A percentile compares a stretch with the other conserved stretches of the same genome.
Evolutionary conservation across 2,888 invertebrate genomes (phyloP).

Genomic region (Busseola fusca): DNA sequence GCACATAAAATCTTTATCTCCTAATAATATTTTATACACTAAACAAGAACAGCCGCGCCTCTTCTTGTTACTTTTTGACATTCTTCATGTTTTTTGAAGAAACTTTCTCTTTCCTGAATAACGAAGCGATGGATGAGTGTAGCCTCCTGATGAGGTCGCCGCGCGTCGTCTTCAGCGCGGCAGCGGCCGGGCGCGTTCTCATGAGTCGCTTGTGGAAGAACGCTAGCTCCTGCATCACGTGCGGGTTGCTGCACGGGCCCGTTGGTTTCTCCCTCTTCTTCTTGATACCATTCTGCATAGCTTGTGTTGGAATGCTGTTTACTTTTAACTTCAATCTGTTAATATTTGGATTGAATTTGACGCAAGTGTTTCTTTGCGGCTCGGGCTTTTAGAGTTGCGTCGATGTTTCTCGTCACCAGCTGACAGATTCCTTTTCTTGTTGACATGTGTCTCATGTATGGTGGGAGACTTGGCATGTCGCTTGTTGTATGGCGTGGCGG

Average conservation of each 20-base stretch:
- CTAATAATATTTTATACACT: conserved; percentile 74
- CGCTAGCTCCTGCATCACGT: too few relatives aligned
- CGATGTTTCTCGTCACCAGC: conserved; percentile 64
- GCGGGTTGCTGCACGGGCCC: too few relatives aligned
- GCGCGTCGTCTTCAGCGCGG: conserved; percentile 69
- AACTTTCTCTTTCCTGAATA: conserved; percentile 65
- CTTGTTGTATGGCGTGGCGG: too few relatives aligned
- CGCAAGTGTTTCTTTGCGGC: conserved; percentile 66
- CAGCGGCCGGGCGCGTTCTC: conserved; percentile 62
- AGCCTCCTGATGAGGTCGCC: conserved; percentile 69
- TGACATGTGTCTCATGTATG: conserved; percentile 73
- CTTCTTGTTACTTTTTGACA: conserved; percentile 73
- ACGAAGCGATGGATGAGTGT: conserved; percentile 67
- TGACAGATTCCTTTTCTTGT: conserved; percentile 74
- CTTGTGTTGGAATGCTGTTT: conserved; percentile 65
- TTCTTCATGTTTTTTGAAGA: conserved; percentile 75
- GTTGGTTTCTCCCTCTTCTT: conserved; percentile 25
- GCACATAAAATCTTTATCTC: conserved; percentile 71
- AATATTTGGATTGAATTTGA: conserved; percentile 61
- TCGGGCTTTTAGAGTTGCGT: conserved; percentile 62
- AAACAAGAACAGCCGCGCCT: conserved; percentile 78
- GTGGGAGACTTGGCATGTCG: conserved; percentile 82
- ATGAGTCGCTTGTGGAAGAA: too few relatives aligned
- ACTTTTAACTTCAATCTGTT: conserved; percentile 62
- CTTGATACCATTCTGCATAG: conserved; percentile 46